Base-by-base conservation (phyloP, 2,888 invertebrate species). In the Norana najaformis region DNA sequence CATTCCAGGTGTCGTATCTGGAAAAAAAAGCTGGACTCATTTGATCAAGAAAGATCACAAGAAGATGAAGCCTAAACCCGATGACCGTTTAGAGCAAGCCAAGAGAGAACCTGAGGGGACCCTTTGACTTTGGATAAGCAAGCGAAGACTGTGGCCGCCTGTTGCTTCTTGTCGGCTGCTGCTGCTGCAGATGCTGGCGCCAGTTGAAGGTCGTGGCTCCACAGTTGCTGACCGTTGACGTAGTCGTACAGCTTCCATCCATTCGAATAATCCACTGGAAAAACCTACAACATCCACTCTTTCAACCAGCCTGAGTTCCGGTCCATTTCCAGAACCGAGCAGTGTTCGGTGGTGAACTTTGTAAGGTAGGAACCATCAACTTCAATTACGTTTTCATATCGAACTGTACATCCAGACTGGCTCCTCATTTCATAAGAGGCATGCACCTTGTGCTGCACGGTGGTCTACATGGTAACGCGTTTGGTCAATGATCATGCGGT, bases 191-290 rank as follows among this genome's bases (percentile, higher is more conserved):
- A 30, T 69, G 69, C 11, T 53, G 83, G 34, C 4, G 85, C 3
- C 35, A 36, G 20, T 13, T 37, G 85, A 85, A 85, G 35, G 37
- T 85, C 85, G 35, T 85, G 85, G 23, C 85, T 35, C 85, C 85
- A 85, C 85, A 85, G 37, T 35, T 85, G 85, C 18, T 85, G 85
- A 35, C 85, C 85, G 85, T 36, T 85, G 85, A 85, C 85, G 37
- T 85, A 85, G 85, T 85, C 85, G 35, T 85, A 37, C 35, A 85
- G n/a, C 37, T 36, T 37, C 85, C 85, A 85, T 16, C 85, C 85
- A 23, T 85, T 85, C 18, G 85, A 23, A 35, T 85, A 37, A 20
- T 85, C 85, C 85, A 85, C 85, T 35, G 85, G 85, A 85, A 85
- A 85, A n/a, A 85, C 37, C 85, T 85, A 36, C 69, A 69, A n/a